Conservation (phyloP, 2,113 vertebrate genomes). For the Colistium nudipinnis region DNA sequence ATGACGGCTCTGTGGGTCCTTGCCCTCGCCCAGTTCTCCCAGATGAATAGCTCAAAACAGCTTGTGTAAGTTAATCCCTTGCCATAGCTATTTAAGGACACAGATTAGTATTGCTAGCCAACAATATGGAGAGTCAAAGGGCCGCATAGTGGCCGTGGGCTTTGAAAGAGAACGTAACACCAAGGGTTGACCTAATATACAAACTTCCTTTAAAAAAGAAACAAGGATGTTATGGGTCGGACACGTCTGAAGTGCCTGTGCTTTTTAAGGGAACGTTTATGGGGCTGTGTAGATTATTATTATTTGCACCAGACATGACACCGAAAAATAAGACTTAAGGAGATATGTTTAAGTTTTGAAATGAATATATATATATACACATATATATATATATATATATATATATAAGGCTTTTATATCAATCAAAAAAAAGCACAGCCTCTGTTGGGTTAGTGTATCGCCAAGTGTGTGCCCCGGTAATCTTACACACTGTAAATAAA, state of each 20-base stretch:
- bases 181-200: slow-evolving; percentile 22
- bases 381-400: too few relatives aligned
- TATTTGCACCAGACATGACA: background rate
- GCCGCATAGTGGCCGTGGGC: slow-evolving; percentile 3
- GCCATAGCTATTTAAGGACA: slow-evolving; percentile 59
- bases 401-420: too few relatives aligned
- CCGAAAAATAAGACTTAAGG: too few relatives aligned
- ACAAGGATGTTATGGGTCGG: background rate
- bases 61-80: slow-evolving; percentile 60
- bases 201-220: background rate
- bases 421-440: background rate
- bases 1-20: background rate
- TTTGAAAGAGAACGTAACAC: slow-evolving; percentile 14
- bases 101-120: slow-evolving; percentile 61
- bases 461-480: background rate
- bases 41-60: slow-evolving; percentile 64
- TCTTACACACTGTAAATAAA: slow-evolving; percentile 35
- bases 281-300: background rate
- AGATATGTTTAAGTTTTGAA: background rate
- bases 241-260: background rate
- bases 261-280: background rate
- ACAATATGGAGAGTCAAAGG: slow-evolving; percentile 20
- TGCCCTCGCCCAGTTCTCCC: background rate
- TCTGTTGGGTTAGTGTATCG: background rate
- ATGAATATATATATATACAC: too few relatives aligned